Evolutionary conservation across 2,888 invertebrate species (phyloP).

Genomic region (Syrista parreyssii): DNA sequence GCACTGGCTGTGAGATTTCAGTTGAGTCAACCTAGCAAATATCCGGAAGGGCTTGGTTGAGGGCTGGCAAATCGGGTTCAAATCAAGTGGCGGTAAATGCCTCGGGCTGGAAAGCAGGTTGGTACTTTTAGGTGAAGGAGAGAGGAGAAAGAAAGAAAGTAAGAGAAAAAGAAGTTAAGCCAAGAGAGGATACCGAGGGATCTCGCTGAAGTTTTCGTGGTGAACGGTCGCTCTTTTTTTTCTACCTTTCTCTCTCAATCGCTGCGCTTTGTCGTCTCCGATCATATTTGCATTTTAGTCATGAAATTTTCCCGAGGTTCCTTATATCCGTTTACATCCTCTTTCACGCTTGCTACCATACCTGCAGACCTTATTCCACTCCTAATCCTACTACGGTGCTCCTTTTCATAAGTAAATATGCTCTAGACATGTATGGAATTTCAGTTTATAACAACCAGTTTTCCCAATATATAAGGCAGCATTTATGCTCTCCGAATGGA

Average conservation of each 20-base stretch:
- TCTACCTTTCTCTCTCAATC: constrained; percentile 32
- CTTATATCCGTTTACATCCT: constrained; percentile 42
- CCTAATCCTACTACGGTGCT: neutral
- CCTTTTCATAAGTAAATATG: neutral
- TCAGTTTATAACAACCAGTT: neutral
- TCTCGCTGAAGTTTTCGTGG: neutral
- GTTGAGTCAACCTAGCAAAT: constrained; percentile 51
- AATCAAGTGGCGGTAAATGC: constrained; percentile 59
- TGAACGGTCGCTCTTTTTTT: neutral
- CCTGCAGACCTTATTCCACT: constrained; percentile 7
- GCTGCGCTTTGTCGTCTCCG: constrained; percentile 35
- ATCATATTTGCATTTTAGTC: constrained; percentile 53
- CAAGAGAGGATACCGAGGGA: neutral
- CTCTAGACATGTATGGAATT: neutral
- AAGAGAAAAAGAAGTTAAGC: constrained; percentile 11
- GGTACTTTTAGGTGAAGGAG: constrained; percentile 17
- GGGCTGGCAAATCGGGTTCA: constrained; percentile 53
- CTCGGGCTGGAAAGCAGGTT: constrained; percentile 28
- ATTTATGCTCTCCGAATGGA: neutral
- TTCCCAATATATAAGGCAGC: neutral
- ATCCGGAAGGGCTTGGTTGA: constrained; percentile 45
- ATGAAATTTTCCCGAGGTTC: constrained; percentile 43
- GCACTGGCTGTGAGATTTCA: constrained; percentile 27
- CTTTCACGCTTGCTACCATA: constrained; percentile 21
- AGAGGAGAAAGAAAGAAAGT: constrained; percentile 20